Evolutionary conservation across 92 coral and sea anemone species (phyloP).

Genomic region (Chrysogorgia sp.): DNA sequence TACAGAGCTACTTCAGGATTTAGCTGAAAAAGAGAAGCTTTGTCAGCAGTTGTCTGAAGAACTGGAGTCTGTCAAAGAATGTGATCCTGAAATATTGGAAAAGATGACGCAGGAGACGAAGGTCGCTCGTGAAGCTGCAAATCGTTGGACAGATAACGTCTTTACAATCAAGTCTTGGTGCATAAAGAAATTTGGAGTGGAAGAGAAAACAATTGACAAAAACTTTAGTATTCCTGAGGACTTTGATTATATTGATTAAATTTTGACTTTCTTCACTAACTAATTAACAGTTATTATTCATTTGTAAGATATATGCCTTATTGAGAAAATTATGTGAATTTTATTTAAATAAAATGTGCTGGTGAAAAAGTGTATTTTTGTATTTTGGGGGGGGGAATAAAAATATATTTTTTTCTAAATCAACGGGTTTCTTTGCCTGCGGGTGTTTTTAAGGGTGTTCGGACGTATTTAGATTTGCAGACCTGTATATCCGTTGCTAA

Average conservation of each 20-base stretch:
- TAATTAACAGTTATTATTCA: too few species aligned
- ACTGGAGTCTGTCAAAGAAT: conserved; percentile 74
- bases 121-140: conserved; percentile 82
- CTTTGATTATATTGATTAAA: conserved; percentile 86
- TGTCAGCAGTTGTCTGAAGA: conserved; percentile 68
- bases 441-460: too few species aligned
- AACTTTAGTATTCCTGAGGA: conserved; percentile 97
- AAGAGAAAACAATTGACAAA: conserved; percentile 86
- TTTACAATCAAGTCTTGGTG: conserved; percentile 96
- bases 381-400: too few species aligned
- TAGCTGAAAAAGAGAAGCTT: conserved; percentile 71
- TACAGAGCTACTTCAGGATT: conserved; percentile 66
- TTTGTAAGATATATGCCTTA: too few species aligned
- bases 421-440: too few species aligned
- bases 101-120: conserved; percentile 74
- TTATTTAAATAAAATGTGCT: too few species aligned
- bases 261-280: neutral
- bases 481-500: too few species aligned
- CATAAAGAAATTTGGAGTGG: conserved; percentile 83
- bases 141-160: conserved; percentile 96
- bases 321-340: too few species aligned
- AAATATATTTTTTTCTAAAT: too few species aligned
- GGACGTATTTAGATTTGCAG: too few species aligned
- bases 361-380: too few species aligned
- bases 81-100: conserved; percentile 93